These are phyloP conservation scores for Drosophila insularis DNA, from an alignment of 1,140 invertebrate genomes.

Conservation along the genomic window DNA sequence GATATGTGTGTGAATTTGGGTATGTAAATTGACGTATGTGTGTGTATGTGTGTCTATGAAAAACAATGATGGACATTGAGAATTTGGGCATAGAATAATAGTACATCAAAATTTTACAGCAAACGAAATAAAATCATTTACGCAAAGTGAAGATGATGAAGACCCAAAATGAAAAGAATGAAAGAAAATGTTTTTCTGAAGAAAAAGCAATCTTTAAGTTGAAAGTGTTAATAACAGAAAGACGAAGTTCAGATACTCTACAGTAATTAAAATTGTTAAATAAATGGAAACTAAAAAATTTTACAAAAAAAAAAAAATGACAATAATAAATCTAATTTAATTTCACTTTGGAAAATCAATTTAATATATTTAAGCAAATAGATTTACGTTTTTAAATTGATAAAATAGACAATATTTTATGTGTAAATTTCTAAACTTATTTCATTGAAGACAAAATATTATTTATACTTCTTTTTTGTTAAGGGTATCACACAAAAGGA, in stretches of 20 bases:
- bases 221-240: too few species aligned
- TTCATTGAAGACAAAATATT: background rate
- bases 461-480: background rate
- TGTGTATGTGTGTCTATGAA: constrained; percentile 60
- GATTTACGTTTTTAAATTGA: too few species aligned
- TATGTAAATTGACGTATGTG: constrained; percentile 9
- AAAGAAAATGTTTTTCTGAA: constrained; percentile 45
- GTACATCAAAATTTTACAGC: constrained; percentile 76
- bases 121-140: constrained; percentile 75
- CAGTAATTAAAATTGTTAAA: background rate
- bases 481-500: constrained; percentile 24
- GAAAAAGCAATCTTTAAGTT: constrained; percentile 37
- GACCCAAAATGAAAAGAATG: constrained; percentile 64
- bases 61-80: constrained; percentile 75
- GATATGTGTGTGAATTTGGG: background rate
- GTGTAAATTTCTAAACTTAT: background rate
- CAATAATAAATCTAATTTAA: too few species aligned
- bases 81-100: constrained; percentile 74
- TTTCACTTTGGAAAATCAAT: too few species aligned
- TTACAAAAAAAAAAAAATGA: too few species aligned
- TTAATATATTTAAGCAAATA: too few species aligned
- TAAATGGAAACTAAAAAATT: too few species aligned
- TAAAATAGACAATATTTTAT: too few species aligned
- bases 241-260: constrained; percentile 21
- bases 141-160: constrained; percentile 59